phyloP scores from a whole-genome alignment of 2,888 invertebrate species.

The Anarsia innoxiella region DNA sequence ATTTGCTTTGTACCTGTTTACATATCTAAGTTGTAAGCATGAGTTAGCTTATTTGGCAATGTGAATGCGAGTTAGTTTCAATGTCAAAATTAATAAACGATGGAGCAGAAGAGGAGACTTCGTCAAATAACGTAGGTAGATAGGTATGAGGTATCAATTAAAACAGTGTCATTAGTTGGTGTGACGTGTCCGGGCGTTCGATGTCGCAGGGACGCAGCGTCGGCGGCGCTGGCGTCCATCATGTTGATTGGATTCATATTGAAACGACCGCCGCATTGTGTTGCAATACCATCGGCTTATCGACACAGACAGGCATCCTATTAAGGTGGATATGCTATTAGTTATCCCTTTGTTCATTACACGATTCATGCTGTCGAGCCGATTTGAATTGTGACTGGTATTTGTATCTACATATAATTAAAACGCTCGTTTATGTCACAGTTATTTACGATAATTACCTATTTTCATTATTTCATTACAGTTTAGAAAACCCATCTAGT shows the following conservation, averaged over 20 bases:
- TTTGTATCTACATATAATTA: no score
- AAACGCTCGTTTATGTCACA: no score
- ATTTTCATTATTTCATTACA: no score
- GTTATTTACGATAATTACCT: no score
- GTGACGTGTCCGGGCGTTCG: constrained; percentile 36
- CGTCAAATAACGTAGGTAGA: not conserved
- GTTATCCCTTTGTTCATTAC: constrained; percentile 13
- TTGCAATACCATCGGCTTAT: constrained; percentile 27
- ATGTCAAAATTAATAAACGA: constrained; percentile 24
- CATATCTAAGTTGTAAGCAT: no score
- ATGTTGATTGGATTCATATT: constrained; percentile 59
- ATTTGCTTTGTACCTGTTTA: no score
- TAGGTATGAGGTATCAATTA: constrained; percentile 45
- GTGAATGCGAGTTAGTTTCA: no score
- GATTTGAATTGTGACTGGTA: constrained; percentile 2
- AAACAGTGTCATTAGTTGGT: constrained; percentile 42
- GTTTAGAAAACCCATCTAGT: no score
- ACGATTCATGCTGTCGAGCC: not conserved
- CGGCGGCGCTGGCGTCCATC: constrained; percentile 39
- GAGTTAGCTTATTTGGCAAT: no score
- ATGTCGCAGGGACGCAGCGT: constrained; percentile 24
- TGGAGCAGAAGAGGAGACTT: constrained; percentile 30
- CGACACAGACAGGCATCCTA: constrained; percentile 31
- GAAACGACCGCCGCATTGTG: constrained; percentile 40
- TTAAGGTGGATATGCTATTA: constrained; percentile 33